These are phyloP conservation scores for Salpingus planirostris DNA, from an alignment of 2,888 invertebrate genomes.

Conservation along the genomic window DNA sequence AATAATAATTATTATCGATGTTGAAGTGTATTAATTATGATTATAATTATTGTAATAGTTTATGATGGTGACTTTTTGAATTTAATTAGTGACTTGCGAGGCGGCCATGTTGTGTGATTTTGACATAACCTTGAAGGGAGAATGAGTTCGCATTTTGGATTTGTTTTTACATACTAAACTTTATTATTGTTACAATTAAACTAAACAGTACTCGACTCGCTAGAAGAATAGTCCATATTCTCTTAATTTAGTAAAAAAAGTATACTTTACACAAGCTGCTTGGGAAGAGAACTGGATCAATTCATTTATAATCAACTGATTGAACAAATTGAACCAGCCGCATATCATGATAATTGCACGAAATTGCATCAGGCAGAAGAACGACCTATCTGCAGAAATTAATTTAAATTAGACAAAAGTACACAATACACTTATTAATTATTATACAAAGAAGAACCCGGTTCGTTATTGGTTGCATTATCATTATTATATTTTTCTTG, in stretches of 20 bases:
- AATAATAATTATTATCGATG: conserved; percentile 19
- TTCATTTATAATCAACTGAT: conserved; percentile 18
- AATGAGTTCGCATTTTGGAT: conserved; percentile 1
- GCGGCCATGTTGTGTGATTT: no score
- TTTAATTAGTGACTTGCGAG: no score
- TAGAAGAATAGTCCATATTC: conserved; percentile 43
- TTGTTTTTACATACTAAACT: conserved; percentile 33
- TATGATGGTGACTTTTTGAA: conserved; percentile 1
- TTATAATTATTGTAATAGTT: conserved; percentile 12
- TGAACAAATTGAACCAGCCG: conserved; percentile 27
- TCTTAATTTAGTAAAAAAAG: conserved; percentile 39
- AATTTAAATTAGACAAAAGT: conserved; percentile 22
- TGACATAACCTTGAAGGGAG: no score
- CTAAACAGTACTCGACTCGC: conserved; percentile 40
- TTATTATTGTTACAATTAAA: conserved; percentile 40
- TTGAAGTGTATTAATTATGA: conserved; percentile 15
- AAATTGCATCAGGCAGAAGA: no score
- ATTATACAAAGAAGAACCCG: conserved; percentile 12
- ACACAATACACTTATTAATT: conserved; percentile 15
- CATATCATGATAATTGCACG: conserved; percentile 32
- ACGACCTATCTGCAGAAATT: no score
- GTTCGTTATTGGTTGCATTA: no score
- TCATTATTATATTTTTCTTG: no score
- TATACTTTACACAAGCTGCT: conserved; percentile 38
- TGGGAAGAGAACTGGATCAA: conserved; percentile 16